Evolutionary conservation across 2,888 invertebrate genomes (phyloP).

Genomic region (Chrysotoxum bicinctum): DNA sequence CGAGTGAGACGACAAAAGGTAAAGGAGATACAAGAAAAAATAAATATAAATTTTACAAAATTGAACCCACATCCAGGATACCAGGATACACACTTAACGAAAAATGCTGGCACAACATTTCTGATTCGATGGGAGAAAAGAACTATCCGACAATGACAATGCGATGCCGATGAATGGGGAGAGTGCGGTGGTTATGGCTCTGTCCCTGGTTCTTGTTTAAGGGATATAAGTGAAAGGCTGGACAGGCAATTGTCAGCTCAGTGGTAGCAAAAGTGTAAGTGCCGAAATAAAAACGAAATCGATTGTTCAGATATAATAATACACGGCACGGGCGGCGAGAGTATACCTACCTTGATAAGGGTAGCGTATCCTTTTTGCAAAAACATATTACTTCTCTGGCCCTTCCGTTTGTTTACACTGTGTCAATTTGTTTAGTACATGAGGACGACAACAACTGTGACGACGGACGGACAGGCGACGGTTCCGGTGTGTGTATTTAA

Average conservation of each 20-base stretch:
- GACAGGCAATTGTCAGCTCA: conserved; percentile 58
- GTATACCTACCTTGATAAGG: conserved; percentile 64
- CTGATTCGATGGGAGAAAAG: neutral
- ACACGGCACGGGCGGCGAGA: conserved; percentile 21
- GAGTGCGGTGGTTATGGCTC: neutral
- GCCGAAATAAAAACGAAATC: conserved; percentile 71
- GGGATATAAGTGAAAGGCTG: conserved; percentile 8
- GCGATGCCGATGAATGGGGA: neutral
- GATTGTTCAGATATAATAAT: conserved; percentile 70
- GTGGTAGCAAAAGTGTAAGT: conserved; percentile 66
- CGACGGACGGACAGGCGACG: neutral
- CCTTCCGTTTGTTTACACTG: conserved; percentile 58
- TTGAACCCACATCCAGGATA: conserved; percentile 53
- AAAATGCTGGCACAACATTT: conserved; percentile 63
- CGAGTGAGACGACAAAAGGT: neutral
- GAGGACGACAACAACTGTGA: conserved; percentile 18
- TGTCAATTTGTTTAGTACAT: conserved; percentile 71
- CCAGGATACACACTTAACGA: conserved; percentile 58
- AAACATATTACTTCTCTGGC: conserved; percentile 39
- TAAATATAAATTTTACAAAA: conserved; percentile 11
- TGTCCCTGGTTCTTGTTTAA: conserved; percentile 5
- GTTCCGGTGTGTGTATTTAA: conserved; percentile 30
- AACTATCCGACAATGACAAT: conserved; percentile 10
- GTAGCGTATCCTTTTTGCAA: conserved; percentile 58
- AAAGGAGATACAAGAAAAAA: neutral